Percentiles rank a stretch among this genome's conserved stretches.
Evolutionary conservation across 2,888 invertebrate species (phyloP).

Genomic region (Sycophila texana): DNA sequence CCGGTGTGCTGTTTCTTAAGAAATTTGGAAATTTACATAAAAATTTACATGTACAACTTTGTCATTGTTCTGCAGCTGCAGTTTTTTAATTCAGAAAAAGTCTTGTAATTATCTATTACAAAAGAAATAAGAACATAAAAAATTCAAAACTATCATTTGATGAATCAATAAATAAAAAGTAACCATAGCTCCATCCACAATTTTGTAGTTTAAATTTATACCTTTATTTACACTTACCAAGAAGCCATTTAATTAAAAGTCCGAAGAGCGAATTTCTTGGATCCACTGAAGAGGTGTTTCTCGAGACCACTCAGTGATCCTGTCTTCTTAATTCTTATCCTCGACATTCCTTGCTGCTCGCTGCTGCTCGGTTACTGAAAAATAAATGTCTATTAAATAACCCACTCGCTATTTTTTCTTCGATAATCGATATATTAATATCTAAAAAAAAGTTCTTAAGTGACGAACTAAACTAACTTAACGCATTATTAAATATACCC

Average conservation of each 20-base stretch:
- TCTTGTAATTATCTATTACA: no score
- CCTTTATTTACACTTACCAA: constrained; percentile 11
- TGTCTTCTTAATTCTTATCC: neutral
- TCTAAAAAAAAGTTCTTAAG: neutral
- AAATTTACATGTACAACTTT: neutral
- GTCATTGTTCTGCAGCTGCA: neutral
- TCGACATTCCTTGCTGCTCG: constrained; percentile 17
- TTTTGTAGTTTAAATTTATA: neutral
- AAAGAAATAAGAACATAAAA: no score
- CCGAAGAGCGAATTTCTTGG: neutral
- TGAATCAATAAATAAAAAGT: no score
- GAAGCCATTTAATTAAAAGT: constrained; percentile 30
- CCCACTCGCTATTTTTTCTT: neutral
- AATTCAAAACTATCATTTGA: no score
- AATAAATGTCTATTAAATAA: neutral
- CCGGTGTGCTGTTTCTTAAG: neutral
- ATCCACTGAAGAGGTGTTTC: neutral
- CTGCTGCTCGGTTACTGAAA: constrained; percentile 8
- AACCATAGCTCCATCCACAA: no score
- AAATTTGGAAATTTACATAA: neutral
- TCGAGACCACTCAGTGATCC: constrained; percentile 23
- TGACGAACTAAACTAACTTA: no score
- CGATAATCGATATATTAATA: neutral
- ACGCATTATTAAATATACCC: no score
- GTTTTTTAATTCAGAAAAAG: no score